Evolutionary conservation across 1,140 invertebrate genomes (phyloP).

Genomic region (Neoseiulus cucumeris): DNA sequence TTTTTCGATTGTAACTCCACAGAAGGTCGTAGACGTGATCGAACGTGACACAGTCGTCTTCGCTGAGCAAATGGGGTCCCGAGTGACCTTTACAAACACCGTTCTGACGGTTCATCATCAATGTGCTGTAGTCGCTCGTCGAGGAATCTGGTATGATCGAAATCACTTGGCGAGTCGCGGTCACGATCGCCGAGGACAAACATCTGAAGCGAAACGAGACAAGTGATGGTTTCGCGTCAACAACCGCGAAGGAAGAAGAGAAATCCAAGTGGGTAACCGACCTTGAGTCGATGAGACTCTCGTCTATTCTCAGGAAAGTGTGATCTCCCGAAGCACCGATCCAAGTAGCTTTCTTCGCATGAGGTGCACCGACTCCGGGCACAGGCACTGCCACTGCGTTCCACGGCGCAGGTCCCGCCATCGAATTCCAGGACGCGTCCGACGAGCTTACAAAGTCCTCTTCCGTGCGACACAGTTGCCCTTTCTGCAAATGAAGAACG

Average conservation of each 20-base stretch:
- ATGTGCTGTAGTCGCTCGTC: neutral
- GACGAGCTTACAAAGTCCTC: neutral
- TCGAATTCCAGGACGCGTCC: conserved; percentile 13
- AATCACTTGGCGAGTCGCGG: neutral
- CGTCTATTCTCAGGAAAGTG: conserved; percentile 81
- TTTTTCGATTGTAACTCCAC: conserved; percentile 33
- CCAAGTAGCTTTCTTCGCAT: conserved; percentile 63
- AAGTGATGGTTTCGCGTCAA: too few relatives aligned
- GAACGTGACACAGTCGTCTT: conserved; percentile 29
- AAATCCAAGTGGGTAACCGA: too few relatives aligned
- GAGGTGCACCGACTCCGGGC: conserved; percentile 43
- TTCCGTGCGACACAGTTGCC: conserved; percentile 52
- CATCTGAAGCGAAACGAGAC: conserved; percentile 9
- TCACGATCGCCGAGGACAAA: neutral
- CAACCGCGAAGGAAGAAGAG: too few relatives aligned
- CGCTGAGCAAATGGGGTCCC: neutral
- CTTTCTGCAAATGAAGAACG: conserved; percentile 40
- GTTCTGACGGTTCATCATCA: conserved; percentile 4
- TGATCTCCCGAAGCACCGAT: conserved; percentile 81
- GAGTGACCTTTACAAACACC: neutral
- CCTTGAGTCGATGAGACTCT: conserved; percentile 57
- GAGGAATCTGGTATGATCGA: neutral
- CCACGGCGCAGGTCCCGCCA: conserved; percentile 35
- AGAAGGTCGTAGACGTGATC: conserved; percentile 47
- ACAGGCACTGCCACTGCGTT: conserved; percentile 58